Conservation (phyloP, 2,797 vertebrate genomes). For the Fringilla coelebs region DNA sequence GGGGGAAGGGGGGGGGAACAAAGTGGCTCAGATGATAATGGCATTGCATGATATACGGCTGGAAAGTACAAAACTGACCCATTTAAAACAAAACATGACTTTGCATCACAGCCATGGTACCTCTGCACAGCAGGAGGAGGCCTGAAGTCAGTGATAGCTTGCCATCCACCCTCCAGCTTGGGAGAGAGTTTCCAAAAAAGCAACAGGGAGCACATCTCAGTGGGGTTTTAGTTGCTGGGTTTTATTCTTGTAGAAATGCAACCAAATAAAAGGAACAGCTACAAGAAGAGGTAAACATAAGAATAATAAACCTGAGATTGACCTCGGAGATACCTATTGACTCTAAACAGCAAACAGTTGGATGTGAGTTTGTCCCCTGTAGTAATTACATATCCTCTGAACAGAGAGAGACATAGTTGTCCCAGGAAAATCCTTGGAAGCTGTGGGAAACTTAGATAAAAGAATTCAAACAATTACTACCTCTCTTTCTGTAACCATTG, state of each 20-base stretch:
- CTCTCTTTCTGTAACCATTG: neutral
- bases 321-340: neutral
- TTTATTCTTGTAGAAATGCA: neutral
- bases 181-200: neutral
- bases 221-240: rapidly evolving
- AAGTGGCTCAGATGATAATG: neutral
- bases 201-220: neutral
- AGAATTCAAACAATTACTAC: neutral
- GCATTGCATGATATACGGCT: neutral
- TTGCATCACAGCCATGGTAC: neutral
- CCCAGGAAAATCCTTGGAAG: neutral
- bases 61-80: neutral
- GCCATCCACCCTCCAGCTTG: neutral
- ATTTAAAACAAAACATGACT: neutral
- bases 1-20: neutral
- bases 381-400: neutral
- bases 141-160: neutral
- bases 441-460: neutral
- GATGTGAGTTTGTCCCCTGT: neutral
- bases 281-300: neutral
- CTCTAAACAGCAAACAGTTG: neutral
- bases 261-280: neutral
- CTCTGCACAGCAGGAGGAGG: neutral
- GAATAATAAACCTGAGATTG: neutral
- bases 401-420: neutral